phyloP scores from a whole-genome alignment of 1,140 invertebrate species.

The Plectrocnemia conspersa region DNA sequence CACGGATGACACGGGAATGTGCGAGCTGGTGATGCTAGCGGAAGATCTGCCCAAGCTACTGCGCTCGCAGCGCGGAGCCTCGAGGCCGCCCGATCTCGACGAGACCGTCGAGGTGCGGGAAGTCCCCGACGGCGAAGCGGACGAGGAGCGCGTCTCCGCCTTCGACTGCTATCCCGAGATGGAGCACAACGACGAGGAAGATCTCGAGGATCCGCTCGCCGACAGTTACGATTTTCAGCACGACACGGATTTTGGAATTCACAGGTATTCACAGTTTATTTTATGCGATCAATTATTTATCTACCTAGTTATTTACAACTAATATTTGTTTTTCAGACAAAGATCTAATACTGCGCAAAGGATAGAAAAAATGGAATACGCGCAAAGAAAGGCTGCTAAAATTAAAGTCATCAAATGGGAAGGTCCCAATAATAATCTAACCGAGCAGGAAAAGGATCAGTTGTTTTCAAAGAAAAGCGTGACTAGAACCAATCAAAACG shows the following conservation, averaged over 20 bases:
- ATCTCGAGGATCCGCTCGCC: slow-evolving; percentile 59
- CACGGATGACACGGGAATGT: slow-evolving; percentile 86
- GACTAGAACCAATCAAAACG: slow-evolving; percentile 38
- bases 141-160: slow-evolving; percentile 53
- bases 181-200: slow-evolving; percentile 72
- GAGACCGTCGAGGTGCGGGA: slow-evolving; percentile 30
- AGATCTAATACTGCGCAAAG: slow-evolving; percentile 86
- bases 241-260: slow-evolving; percentile 69
- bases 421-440: slow-evolving; percentile 47
- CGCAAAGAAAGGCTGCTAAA: slow-evolving; percentile 74
- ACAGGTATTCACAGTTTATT: slow-evolving; percentile 49
- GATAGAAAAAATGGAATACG: slow-evolving; percentile 83
- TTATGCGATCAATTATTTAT: too few species aligned
- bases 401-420: slow-evolving; percentile 77
- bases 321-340: slow-evolving; percentile 45
- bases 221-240: slow-evolving; percentile 68
- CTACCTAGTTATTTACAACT: background rate
- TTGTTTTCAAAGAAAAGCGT: slow-evolving; percentile 62
- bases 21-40: slow-evolving; percentile 74
- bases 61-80: slow-evolving; percentile 36
- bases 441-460: slow-evolving; percentile 59
- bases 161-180: slow-evolving; percentile 69
- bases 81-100: slow-evolving; percentile 32
- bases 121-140: slow-evolving; percentile 53
- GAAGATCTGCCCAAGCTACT: slow-evolving; percentile 70